Base-by-base conservation (phyloP, 2,797 vertebrate genomes). In the Caiman crocodilus region DNA sequence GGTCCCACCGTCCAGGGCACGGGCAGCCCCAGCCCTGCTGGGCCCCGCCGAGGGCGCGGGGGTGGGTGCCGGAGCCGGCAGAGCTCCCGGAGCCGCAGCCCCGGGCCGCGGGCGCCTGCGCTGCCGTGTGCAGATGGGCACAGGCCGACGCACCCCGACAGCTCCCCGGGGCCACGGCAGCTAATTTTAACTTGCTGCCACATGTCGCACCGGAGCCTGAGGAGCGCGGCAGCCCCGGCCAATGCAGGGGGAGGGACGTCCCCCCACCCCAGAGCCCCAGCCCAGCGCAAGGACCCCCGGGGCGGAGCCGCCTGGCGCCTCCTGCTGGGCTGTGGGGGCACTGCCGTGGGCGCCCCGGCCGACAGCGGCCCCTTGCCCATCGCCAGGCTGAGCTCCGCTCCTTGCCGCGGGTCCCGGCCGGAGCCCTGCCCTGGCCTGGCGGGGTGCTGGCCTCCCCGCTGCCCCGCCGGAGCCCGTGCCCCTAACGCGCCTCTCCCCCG, bases 81-180 rank as follows among this genome's bases (percentile, higher is more conserved):
- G 65, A 11, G 10, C 30, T 30, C 13, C 18, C 28, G 30, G 65
- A 30, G 65, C 18, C 32, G 5, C 65, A 12, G 17, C 30, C 65
- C 18, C 3, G 42, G 42, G 42, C 10, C 11, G 4, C 57, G 1
- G 7, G 76, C 84, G n/a, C 76, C 0, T 4, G 20, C 0, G 2
- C 1, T 3, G 87, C 12, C 1, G 58, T 1, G 73, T 13, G 79
- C 0, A 3, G 35, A 80, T 6, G 1, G 14, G 57, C 42, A 42
- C 42, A 42, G 42, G 42, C 42, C 42, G 42, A 97, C 94, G 83
- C 93, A 81, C 94, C 82, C 89, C 83, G 96, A 96, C 96, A 96
- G 95, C 94, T 95, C 91, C 95, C 42, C 42, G 42, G 10, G 42
- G 42, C 42, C 42, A 42, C 42, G 7, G 42, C 42, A 42, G 42